A percentile compares a stretch with the other conserved stretches of the same genome.
Conservation (phyloP, 2,113 vertebrate genomes). For the Passer domesticus region DNA sequence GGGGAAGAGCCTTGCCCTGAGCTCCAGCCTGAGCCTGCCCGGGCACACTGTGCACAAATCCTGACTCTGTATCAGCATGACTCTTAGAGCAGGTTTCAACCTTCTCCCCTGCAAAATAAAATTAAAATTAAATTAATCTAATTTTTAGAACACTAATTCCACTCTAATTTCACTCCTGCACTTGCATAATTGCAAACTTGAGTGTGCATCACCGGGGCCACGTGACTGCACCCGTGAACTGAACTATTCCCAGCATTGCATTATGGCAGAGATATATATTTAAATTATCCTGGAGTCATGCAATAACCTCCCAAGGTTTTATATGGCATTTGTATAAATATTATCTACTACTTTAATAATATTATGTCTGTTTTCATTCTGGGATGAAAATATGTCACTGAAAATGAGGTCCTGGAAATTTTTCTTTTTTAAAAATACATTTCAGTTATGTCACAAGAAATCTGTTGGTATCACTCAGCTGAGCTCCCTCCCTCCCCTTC, state of each 20-base stretch:
- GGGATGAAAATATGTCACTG: background rate
- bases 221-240: background rate
- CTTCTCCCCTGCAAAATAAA: background rate
- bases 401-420: background rate
- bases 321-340: background rate
- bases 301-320: background rate
- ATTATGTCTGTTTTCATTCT: conserved; percentile 19
- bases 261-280: background rate
- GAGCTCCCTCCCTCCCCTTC: background rate
- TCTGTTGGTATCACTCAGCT: background rate
- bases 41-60: background rate
- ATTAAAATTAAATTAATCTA: background rate
- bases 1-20: background rate
- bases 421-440: background rate
- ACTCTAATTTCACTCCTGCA: background rate
- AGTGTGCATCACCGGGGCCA: background rate
- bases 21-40: background rate
- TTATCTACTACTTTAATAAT: conserved; percentile 27
- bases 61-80: background rate
- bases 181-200: conserved; percentile 13
- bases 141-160: background rate
- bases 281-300: conserved; percentile 18
- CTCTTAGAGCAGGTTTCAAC: background rate
- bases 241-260: background rate
- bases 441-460: conserved; percentile 4